Base-by-base conservation (phyloP, 2,888 invertebrate genomes). In the Ophion slaviceki region DNA sequence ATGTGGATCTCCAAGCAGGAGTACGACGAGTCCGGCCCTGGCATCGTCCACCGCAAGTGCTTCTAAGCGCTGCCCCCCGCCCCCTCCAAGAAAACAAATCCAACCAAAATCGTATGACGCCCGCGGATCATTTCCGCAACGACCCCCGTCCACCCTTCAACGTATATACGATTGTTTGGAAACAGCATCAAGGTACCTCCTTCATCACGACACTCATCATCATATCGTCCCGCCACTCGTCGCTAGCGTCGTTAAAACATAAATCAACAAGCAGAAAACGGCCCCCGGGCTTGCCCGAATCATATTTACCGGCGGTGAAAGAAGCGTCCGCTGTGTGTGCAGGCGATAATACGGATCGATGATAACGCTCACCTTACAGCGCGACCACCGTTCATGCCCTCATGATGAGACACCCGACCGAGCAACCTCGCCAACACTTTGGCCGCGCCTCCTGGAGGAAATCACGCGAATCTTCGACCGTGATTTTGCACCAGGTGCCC, bases 1-100 rank as follows among this genome's bases (percentile, higher is more conserved):
- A 98, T 98, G 96, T 98, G 98, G 98, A 98, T 98, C 96, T 97
- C 97, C 93, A 98, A 98, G 95, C 98, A 98, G 95, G 98, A 98
- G 95, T 98, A 98, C 96, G 98, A 98, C 94, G 98, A 98, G 95
- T 98, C 98, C 93, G 98, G 98, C 93, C 98, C 98, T 89, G 97
- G 97, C 94, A 98, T 98, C 95, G 98, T 98, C 91, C 98, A 98
- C 96, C 97, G 98, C 95, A 98, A 98, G 95, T 98, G 98, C 96
- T 98, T 98, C 97, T 98, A 97, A 96, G 91, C 85, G 40, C 40
- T 8, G 40, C 40, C 40, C 40, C 32, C 24, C 1, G 40, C 40
- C 40, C 40, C 7, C 6, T 8, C 40, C 7, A 95, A 95, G 96
- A 97, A 96, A 95, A 97, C 97, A 97, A 98, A 97, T 98, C 98